Base-by-base conservation (phyloP, 2,888 invertebrate genomes). In the Oxytorus armatus region DNA sequence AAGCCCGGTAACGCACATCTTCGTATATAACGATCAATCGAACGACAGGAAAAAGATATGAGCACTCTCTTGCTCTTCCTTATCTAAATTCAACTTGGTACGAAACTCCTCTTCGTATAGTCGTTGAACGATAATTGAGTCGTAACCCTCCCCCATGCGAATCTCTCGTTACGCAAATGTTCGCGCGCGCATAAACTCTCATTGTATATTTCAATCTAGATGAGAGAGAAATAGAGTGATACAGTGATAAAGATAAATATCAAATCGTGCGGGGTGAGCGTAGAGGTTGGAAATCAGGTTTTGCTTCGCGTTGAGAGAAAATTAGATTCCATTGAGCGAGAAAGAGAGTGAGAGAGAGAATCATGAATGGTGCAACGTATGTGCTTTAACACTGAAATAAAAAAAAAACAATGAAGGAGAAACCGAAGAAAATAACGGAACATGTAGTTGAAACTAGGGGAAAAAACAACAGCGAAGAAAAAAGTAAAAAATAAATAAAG, bases 211-310 rank as follows among this genome's bases (percentile, higher is more conserved):
- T 77, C 69, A 70, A 81, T 81, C 74, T 63, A 70, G 74, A 81
- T 74, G 81, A 69, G 65, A 33, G 55, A 33, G 25, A 51, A 21
- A 74, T 3, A 25, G 61, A 36, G n/a, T 23, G 4, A 63, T 36
- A 51, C 25, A 73, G 39, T 65, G 55, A 66, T 53, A 73, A 44
- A 51, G 72, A 73, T 73, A 73, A 73, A 73, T 63, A 65, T 57
- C 47, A 21, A 55, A 36, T 66, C 74, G 74, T 66, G 65, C 47
- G 74, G 65, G 65, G 57, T 66, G 65, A 59, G 61, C 25, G 11
- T 16, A 57, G 68, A 81, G 77, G 74, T 74, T n/a, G n/a, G n/a
- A 70, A 77, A 77, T 77, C 81, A 74, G 81, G 73, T 81, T 81
- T 74, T 81, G 65, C 77, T 57, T 65, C 44, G 63, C 44, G 74